Percentiles rank a stretch among this genome's conserved stretches.
Conservation (phyloP, 1,140 invertebrate genomes). For the Grapholita molesta region DNA sequence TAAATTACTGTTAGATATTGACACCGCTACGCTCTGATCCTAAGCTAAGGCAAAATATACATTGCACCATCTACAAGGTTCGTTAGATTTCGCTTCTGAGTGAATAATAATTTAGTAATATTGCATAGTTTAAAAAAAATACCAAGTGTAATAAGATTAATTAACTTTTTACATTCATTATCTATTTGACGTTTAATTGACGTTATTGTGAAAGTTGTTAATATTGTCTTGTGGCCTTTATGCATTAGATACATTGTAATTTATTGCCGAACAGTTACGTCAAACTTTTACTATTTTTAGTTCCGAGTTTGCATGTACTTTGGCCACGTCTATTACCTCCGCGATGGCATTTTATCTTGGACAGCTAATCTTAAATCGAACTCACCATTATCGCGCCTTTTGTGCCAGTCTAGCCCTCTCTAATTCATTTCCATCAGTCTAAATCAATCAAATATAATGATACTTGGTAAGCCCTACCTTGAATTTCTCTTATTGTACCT, state of each 20-base stretch:
- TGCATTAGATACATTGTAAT: conserved; percentile 31
- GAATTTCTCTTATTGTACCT: conserved; percentile 48
- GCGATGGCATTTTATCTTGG: conserved; percentile 47
- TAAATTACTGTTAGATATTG: conserved; percentile 7
- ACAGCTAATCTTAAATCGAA: conserved; percentile 39
- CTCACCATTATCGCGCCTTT: conserved; percentile 46
- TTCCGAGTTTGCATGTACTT: neutral
- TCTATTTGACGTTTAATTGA: conserved; percentile 40
- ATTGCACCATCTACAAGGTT: neutral
- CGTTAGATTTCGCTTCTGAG: neutral
- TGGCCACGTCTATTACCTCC: conserved; percentile 38
- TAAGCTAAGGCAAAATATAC: neutral
- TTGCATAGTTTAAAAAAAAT: conserved; percentile 38
- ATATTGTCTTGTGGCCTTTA: conserved; percentile 33
- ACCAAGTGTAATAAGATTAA: conserved; percentile 37
- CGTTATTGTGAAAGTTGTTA: conserved; percentile 44
- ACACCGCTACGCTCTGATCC: conserved; percentile 1
- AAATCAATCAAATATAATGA: conserved; percentile 52
- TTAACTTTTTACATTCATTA: conserved; percentile 29
- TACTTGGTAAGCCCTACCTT: conserved; percentile 26
- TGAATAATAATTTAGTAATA: conserved; percentile 5
- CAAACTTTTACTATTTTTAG: conserved; percentile 11
- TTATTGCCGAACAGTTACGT: neutral
- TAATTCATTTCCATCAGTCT: conserved; percentile 50
- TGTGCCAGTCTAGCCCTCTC: conserved; percentile 40